These are phyloP conservation scores for Leucoptera coffeella DNA, from an alignment of 2,888 invertebrate genomes.

Conservation along the genomic window DNA sequence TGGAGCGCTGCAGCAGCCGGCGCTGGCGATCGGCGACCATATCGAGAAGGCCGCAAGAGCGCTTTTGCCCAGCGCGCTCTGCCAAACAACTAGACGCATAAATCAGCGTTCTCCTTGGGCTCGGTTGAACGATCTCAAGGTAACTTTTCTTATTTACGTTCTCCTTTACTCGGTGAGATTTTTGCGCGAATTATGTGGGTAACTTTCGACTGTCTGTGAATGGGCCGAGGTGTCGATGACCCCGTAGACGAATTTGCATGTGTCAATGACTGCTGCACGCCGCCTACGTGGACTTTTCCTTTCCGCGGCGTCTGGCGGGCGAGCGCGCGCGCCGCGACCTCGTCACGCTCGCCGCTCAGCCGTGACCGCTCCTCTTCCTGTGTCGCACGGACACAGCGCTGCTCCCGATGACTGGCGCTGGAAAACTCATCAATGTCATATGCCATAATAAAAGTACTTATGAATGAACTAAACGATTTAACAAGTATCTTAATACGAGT, in stretches of 20 bases:
- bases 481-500: too few species aligned
- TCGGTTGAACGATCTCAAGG: conserved; percentile 14
- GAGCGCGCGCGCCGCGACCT: conserved; percentile 37
- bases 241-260: conserved; percentile 43
- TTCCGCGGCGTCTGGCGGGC: conserved; percentile 6
- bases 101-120: conserved; percentile 18
- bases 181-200: conserved; percentile 18
- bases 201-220: conserved; percentile 52
- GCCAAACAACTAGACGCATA: conserved; percentile 22
- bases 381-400: neutral
- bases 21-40: conserved; percentile 16
- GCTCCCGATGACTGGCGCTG: too few species aligned
- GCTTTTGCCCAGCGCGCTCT: conserved; percentile 12
- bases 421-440: too few species aligned
- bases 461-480: too few species aligned
- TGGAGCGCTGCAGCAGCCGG: conserved; percentile 14
- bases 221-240: conserved; percentile 37
- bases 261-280: conserved; percentile 35
- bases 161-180: conserved; percentile 23
- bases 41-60: conserved; percentile 13
- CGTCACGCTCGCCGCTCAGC: conserved; percentile 23
- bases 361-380: conserved; percentile 1
- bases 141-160: conserved; percentile 24
- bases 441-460: too few species aligned
- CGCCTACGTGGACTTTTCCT: neutral